Evolutionary conservation across 2,888 invertebrate species (phyloP), one percentile per base, ranked within the genome.

Genomic region (Trichogramma dendrolimi): DNA sequence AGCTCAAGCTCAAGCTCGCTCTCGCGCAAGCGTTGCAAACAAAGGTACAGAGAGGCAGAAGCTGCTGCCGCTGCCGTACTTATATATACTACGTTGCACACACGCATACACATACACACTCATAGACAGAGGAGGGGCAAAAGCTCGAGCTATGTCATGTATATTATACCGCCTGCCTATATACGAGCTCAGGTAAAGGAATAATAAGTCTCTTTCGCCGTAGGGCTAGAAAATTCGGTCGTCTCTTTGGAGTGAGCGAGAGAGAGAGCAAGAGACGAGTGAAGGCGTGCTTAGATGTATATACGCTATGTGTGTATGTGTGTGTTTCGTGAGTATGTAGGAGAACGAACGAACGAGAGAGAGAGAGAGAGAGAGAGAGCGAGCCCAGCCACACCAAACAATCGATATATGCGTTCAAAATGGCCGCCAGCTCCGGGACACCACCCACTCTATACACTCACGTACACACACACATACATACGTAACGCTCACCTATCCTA

Each of bases 381-480:
- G 70, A 72, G 76, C 78, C 75, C 75, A 75, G 78, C 78, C 78
- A 76, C 77, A 77, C 79, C 79, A 79, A 79, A 79, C 79, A 79
- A 79, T 79, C 79, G 79, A 79, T 79, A 79, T 79, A 79, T 79
- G 78, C 78, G 78, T 79, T 79, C 79, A 79, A 79, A 79, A 79
- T 79, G 79, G 79, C 79, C 77, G 79, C 79, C 79, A 74, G 74
- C 75, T 75, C 72, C 77, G 75, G 77, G 75, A 76, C 75, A 75
- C 76, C 75, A 75, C 73, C 69, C 69, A 70, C 70, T 63, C 64
- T 68, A 64, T 60, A 67, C 68, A 66, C 68, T 67, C 68, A 64
- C 68, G 67, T 57, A 61, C 64, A 60, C 62, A 63, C 66, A 64
- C 68, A 73, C 72, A 74, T 72, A 68, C 72, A n/a, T n/a, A n/a